Percentiles rank a stretch among this genome's conserved stretches.
phyloP scores from a whole-genome alignment of 2,113 vertebrate species.

The Capra hircus region DNA sequence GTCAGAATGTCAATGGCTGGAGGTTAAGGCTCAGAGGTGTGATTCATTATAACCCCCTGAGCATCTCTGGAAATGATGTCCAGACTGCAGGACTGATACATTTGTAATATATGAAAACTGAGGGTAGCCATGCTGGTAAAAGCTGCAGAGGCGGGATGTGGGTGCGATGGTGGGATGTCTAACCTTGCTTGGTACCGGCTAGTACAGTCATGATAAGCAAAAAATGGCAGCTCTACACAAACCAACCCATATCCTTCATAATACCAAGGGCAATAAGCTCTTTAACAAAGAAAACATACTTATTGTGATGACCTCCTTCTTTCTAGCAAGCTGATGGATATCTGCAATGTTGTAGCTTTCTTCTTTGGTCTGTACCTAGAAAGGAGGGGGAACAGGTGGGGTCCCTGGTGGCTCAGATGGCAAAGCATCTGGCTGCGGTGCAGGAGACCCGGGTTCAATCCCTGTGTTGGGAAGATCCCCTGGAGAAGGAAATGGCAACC shows the following conservation, averaged over 20 bases:
- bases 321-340: background rate
- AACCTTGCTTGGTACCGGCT: background rate
- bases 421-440: too few relatives aligned
- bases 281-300: background rate
- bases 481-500: too few relatives aligned
- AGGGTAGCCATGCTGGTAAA: background rate
- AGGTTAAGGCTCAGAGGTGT: background rate
- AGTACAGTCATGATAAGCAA: background rate
- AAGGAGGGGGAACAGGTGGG: background rate
- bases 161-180: background rate
- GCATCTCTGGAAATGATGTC: background rate
- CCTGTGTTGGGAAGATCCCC: too few relatives aligned
- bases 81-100: too few relatives aligned
- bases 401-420: too few relatives aligned
- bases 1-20: background rate
- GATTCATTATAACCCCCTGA: background rate
- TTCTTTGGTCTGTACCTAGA: background rate
- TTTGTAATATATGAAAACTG: background rate
- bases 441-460: fast-evolving
- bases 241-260: background rate
- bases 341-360: background rate
- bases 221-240: background rate
- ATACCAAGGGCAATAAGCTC: background rate
- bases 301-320: background rate
- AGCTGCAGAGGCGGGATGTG: background rate